Base-by-base conservation (phyloP, 2,113 vertebrate species). In the Gymnobelideus leadbeateri region DNA sequence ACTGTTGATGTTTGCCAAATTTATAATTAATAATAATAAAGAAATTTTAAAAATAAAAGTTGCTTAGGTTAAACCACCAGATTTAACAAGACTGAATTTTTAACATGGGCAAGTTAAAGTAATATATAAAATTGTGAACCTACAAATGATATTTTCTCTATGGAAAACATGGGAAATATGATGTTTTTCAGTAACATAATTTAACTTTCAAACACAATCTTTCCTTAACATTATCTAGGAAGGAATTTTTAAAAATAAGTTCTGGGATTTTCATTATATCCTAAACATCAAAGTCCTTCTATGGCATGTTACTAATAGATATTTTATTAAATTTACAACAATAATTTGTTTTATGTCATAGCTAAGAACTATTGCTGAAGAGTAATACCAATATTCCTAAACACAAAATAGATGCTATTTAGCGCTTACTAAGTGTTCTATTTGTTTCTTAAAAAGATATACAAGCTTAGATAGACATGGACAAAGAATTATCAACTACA, bases 201-300 rank as follows among this genome's bases (percentile, higher is more conserved):
- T 24, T 55, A 28, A 96, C 61, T 19, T 51, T 93, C 25, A 95
- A 51, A 11, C 84, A 12, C 37, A 94, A 94, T 5, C 26, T 95
- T 91, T 16, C 61, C 54, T 91, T n/a, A 94, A 2, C 4, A 84
- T 89, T n/a, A 4, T 92, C 93, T 91, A 89, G 50, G 89, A 7
- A 68, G 14, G 97, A 21, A 11, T 77, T 77, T n/a, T 14, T 8
- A 68, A n/a, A n/a, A n/a, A 68, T 68, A 31, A 6, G 25, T 93
- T 94, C 28, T 96, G 25, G 92, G 68, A 92, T 91, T 97, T 96
- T 94, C 93, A 92, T 94, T 91, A 94, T 25, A 94, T 91, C 31
- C 92, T 92, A 89, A 95, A 89, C 52, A 92, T 77, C 46, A 89
- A 93, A 89, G 2, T 49, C 31, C 89, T 89, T 89, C 93, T n/a